Evolutionary conservation across 2,113 vertebrate genomes (phyloP).

Genomic region (Polyodon spathula): DNA sequence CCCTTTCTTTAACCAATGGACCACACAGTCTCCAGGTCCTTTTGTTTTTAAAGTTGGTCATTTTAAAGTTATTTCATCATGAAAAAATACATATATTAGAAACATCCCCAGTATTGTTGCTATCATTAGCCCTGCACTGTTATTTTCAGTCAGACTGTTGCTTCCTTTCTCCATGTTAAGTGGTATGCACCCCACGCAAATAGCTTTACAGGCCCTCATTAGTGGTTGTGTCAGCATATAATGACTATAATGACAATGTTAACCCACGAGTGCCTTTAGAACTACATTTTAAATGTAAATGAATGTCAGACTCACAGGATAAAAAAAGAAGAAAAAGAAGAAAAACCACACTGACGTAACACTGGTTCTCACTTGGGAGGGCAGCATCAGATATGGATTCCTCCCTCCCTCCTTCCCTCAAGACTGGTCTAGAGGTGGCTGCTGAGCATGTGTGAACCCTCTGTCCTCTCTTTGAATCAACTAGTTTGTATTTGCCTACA

Average conservation of each 20-base stretch:
- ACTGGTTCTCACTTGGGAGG: constrained; percentile 18
- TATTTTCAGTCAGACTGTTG: constrained; percentile 48
- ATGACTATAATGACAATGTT: constrained; percentile 65
- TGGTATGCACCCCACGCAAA: constrained; percentile 46
- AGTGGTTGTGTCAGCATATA: constrained; percentile 65
- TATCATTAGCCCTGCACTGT: constrained; percentile 8
- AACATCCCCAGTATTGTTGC: too few species aligned
- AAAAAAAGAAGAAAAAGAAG: constrained; percentile 32
- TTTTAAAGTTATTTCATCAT: not conserved
- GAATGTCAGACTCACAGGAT: constrained; percentile 49
- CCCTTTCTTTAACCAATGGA: too few species aligned
- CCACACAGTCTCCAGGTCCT: too few species aligned
- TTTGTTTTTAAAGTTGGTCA: constrained; percentile 16
- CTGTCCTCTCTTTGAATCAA: constrained; percentile 11
- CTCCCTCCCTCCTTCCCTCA: not conserved
- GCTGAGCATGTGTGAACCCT: not conserved
- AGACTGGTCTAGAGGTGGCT: not conserved
- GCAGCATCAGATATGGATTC: not conserved
- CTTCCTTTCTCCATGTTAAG: constrained; percentile 50
- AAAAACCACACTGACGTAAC: too few species aligned
- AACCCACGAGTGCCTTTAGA: constrained; percentile 33
- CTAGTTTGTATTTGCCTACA: not conserved
- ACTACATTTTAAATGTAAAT: constrained; percentile 48
- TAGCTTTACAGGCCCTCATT: constrained; percentile 61
- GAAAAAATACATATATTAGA: not conserved